Evolutionary conservation across 2,113 vertebrate species (phyloP).

Genomic region (Psilopogon haemacephalus): DNA sequence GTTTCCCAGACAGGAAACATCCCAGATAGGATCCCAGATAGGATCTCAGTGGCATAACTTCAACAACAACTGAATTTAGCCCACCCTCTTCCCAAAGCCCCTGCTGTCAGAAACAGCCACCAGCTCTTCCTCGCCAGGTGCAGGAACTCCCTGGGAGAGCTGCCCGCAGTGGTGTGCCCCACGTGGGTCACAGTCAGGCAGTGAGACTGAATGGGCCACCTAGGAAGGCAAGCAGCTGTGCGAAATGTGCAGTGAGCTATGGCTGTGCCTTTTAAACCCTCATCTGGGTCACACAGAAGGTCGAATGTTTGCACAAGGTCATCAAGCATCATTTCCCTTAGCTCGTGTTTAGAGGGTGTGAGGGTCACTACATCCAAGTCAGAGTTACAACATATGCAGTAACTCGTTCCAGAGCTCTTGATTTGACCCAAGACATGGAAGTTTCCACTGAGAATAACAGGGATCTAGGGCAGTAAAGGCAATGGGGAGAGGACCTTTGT

Average conservation of each 20-base stretch:
- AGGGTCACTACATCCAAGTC: neutral
- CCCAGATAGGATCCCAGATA: no score
- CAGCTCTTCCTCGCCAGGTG: neutral
- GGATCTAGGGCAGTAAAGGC: neutral
- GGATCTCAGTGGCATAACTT: neutral
- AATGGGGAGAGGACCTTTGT: neutral
- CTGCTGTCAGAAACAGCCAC: neutral
- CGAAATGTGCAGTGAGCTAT: neutral
- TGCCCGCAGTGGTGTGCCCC: neutral
- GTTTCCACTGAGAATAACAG: neutral
- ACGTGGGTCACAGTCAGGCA: accelerated
- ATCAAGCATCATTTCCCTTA: neutral
- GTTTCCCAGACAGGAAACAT: conserved; percentile 2
- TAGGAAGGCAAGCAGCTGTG: neutral
- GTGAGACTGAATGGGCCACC: neutral
- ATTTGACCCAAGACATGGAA: neutral
- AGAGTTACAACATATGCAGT: neutral
- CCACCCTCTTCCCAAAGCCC: neutral
- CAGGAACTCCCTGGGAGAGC: neutral
- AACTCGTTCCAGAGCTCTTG: neutral
- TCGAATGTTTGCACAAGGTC: neutral
- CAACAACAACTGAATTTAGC: neutral
- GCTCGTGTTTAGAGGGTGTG: neutral
- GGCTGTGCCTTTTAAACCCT: neutral
- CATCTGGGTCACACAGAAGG: accelerated